Evolutionary conservation across 2,888 invertebrate genomes (phyloP).

Genomic region (Scotopteryx bipunctaria): DNA sequence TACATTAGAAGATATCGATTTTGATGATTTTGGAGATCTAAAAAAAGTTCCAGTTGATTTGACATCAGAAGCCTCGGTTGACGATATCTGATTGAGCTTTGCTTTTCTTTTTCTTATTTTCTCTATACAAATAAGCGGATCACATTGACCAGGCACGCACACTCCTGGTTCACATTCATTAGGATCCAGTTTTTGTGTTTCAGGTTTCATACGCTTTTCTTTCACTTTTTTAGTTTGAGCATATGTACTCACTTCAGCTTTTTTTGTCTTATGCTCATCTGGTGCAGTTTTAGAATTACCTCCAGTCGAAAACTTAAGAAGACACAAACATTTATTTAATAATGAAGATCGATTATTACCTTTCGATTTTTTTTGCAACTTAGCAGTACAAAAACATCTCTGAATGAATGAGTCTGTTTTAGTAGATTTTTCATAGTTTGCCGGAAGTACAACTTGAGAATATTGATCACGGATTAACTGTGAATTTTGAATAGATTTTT

Average conservation of each 20-base stretch:
- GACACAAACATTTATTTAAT: conserved; percentile 6
- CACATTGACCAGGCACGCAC: conserved; percentile 50
- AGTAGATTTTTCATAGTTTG: conserved; percentile 27
- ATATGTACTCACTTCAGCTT: background rate
- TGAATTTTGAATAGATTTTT: conserved; percentile 14
- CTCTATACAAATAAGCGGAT: conserved; percentile 46
- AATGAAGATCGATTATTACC: background rate
- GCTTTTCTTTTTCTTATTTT: conserved; percentile 42
- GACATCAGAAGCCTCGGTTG: conserved; percentile 20
- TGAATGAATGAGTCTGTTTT: conserved; percentile 29
- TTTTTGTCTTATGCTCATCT: background rate
- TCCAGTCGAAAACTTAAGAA: background rate
- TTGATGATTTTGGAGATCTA: conserved; percentile 1
- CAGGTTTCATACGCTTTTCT: conserved; percentile 28
- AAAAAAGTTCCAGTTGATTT: conserved; percentile 9
- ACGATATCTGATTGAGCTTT: conserved; percentile 11
- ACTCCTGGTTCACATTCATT: conserved; percentile 44
- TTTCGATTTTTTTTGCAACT: conserved; percentile 35
- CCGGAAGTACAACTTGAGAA: conserved; percentile 21
- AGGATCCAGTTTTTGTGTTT: conserved; percentile 22
- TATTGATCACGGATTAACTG: background rate
- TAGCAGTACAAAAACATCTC: conserved; percentile 51
- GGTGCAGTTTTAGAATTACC: conserved; percentile 2
- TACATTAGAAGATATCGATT: conserved; percentile 2
- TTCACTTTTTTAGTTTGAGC: conserved; percentile 14